A percentile compares a stretch with the other conserved stretches of the same genome.
phyloP scores from a whole-genome alignment of 2,888 invertebrate species.

The Synergus laeviventris region DNA sequence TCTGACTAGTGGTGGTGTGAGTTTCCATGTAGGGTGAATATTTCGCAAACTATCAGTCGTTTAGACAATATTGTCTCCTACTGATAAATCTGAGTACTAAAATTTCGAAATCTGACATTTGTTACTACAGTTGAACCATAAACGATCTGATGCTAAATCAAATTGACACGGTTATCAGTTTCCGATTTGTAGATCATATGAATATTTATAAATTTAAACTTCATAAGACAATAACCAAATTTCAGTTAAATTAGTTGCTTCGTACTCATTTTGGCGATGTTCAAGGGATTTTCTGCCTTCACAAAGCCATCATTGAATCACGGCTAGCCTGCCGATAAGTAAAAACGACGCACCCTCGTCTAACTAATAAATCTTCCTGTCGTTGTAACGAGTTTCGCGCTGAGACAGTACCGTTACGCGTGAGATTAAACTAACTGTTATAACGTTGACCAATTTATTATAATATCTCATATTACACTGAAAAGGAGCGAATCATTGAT shows the following conservation, averaged over 20 bases:
- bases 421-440: neutral
- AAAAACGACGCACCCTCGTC: constrained; percentile 41
- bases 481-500: neutral
- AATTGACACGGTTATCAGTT: neutral
- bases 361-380: constrained; percentile 52
- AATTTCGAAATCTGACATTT: neutral
- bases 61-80: neutral
- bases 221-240: neutral
- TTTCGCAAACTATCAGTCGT: neutral
- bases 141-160: neutral
- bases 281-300: neutral
- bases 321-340: neutral
- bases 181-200: too few relatives aligned
- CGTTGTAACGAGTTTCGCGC: constrained; percentile 40
- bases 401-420: neutral
- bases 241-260: neutral
- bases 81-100: neutral
- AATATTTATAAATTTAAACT: neutral
- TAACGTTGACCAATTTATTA: neutral
- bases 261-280: neutral
- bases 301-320: neutral
- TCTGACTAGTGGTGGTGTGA: constrained; percentile 58
- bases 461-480: neutral
- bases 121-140: neutral
- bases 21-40: neutral